These are phyloP conservation scores for Anoplolepis gracilipes DNA, from an alignment of 1,140 invertebrate genomes.

Conservation along the genomic window DNA sequence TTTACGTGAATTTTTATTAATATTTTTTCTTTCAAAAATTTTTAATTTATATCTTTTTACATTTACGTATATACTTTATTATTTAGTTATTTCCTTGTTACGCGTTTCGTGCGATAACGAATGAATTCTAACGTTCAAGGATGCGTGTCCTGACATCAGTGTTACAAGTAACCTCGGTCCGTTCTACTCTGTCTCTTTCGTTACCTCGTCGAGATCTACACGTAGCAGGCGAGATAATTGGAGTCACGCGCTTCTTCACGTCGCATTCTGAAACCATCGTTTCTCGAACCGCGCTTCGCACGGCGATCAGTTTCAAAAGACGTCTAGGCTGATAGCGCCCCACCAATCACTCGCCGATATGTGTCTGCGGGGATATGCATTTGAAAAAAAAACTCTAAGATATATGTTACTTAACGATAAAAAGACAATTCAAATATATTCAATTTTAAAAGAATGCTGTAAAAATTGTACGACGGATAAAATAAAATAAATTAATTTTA, in stretches of 20 bases:
- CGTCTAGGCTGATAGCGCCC: neutral
- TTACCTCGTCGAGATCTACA: constrained; percentile 27
- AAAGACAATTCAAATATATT: no score
- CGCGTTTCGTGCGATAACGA: neutral
- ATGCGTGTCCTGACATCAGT: neutral
- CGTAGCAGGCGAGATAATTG: constrained; percentile 64
- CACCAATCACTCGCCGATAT: neutral
- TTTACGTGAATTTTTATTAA: no score
- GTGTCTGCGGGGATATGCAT: neutral
- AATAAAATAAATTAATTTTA: no score
- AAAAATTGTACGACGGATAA: no score
- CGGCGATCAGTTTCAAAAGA: constrained; percentile 53
- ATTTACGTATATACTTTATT: neutral
- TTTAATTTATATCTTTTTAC: neutral
- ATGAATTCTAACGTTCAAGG: neutral
- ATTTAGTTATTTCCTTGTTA: neutral
- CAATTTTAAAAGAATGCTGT: no score
- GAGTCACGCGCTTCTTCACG: constrained; percentile 59
- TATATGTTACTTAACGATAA: neutral
- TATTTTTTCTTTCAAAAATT: neutral
- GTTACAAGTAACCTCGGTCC: neutral
- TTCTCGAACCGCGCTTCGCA: neutral
- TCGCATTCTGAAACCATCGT: constrained; percentile 42
- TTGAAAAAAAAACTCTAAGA: neutral
- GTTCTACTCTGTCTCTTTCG: neutral